Evolutionary conservation across 1,140 invertebrate genomes (phyloP), one percentile per base, ranked within the genome.

Genomic region (Eueides isabella): DNA sequence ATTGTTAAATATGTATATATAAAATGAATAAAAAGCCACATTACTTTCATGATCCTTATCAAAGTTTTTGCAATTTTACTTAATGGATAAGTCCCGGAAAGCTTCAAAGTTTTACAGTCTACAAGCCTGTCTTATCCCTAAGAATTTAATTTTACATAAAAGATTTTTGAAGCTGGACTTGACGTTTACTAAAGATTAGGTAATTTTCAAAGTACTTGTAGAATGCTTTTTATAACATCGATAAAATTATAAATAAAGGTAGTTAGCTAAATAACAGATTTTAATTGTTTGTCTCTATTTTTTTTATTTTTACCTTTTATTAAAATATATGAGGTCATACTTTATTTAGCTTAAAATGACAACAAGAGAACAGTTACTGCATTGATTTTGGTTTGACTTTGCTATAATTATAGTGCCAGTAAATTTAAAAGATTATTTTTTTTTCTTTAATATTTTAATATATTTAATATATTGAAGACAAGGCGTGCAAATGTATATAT

Each of bases 41-140:
- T 55, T 2, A 55, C 9, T 23, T 55, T 19, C 48, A 9, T 0
- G 9, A 55, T 48, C 14, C 41, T 66, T 55, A 33, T 28, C 12
- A 65, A 71, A 61, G 41, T 71, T 71, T 55, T 29, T 41, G 33
- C 61, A 28, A 71, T 63, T 71, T 64, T 64, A 71, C 1, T 11
- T 71, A 63, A 44, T 63, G 38, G 61, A 63, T 33, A 63, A 30
- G n/a, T 61, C 38, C 23, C 19, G 2, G 26, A 33, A 35, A 69
- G 19, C 44, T 61, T 23, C 31, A 48, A 67, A 67, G 65, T 67
- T 48, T 9, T 1, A 9, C 23, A 26, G 48, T 55, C 9, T 55
- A 26, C 19, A 55, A 55, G 19, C 11, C 26, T 26, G 48, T 55
- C 26, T 55, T 55, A 55, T 55, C 48, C 48, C 19, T 55, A 55